Evolutionary conservation across 2,888 invertebrate species (phyloP), one percentile per base, ranked within the genome.

Genomic region (Heteromyza rotundicornis): DNA sequence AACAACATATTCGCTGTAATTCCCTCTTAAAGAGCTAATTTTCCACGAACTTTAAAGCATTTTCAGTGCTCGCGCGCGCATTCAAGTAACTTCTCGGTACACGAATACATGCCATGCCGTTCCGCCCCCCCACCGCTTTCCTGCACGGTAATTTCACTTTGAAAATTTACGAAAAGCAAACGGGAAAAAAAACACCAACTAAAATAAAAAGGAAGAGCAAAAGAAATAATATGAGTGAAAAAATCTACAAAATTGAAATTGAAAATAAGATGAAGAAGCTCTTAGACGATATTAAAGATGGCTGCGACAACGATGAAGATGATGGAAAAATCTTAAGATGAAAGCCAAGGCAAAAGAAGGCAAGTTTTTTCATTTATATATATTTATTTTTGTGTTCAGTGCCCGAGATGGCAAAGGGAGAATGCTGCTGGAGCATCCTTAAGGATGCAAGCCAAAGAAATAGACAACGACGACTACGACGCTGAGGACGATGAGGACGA

Each of bases 191-290:
- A 69, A 68, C 24, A 19, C 60, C 59, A 61, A 63, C n/a, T 10
- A 57, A 47, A 47, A 57, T 47, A 24, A 22, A 32, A 27, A 27
- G 14, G 10, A 20, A 24, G 17, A n/a, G 24, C 7, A 56, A 64
- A 59, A 47, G 55, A 57, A 64, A 66, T 70, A 69, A 70, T 74
- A 70, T 71, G 69, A 74, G 68, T 70, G 65, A 72, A 74, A 75
- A 70, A 74, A 70, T 69, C 70, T 71, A 74, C 71, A 74, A 76
- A 74, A 73, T 73, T 70, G 71, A 77, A 77, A 77, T 76, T 75
- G 75, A 72, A 73, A 71, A 77, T 73, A 77, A 75, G 70, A 74
- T 71, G 70, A 70, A 68, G 70, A 67, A 64, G 72, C 67, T 70
- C 71, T 74, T 67, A 74, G 73, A 74, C 73, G 68, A 35, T 53